Base-by-base conservation (phyloP, 2,113 vertebrate species). In the Amazona vittata region DNA sequence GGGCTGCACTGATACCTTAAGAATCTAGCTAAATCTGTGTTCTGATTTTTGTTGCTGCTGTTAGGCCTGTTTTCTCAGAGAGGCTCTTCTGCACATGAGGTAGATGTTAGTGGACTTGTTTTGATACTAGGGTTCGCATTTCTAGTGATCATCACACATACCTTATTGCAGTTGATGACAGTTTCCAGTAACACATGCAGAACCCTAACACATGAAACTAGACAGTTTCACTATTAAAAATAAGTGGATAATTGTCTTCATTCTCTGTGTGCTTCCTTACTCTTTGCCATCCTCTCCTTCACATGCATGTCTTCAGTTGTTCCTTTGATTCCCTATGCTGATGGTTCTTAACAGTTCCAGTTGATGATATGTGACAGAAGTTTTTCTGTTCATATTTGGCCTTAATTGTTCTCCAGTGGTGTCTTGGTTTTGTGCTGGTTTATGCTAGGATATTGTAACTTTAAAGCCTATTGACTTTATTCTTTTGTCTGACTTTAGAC, bases 401-500 rank as follows among this genome's bases (percentile, higher is more conserved):
- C 11, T 70, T 76, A 88, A 49, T 80, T 80, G 83, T 68, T 88
- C 70, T 90, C 46, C 77, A 71, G 41, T 73, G 47, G 19, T 68
- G 65, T 74, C 29, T 89, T 96, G 22, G n/a, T 83, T 90, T 94
- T 79, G 60, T 91, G 65, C 29, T 82, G 31, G 46, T 75, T 92
- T 85, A 53, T 65, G 53, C 50, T 20, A 71, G 49, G 14, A 26
- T 93, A 81, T 74, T 73, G 57, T 78, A 25, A 43, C 60, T 89
- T 86, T 60, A 71, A 93, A 92, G 70, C 47, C 50, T 57, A 63
- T 39, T 83, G 81, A 91, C 79, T 95, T 76, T 96, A 60, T 87
- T 89, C 76, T 76, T 78, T 98, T 95, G 92, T 91, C 96, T 95
- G 97, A 93, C 96, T 96, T 96, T 96, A 98, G 98, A 98, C 98